phyloP scores from a whole-genome alignment of 2,797 vertebrate species.

The Halcyon chelicuti region DNA sequence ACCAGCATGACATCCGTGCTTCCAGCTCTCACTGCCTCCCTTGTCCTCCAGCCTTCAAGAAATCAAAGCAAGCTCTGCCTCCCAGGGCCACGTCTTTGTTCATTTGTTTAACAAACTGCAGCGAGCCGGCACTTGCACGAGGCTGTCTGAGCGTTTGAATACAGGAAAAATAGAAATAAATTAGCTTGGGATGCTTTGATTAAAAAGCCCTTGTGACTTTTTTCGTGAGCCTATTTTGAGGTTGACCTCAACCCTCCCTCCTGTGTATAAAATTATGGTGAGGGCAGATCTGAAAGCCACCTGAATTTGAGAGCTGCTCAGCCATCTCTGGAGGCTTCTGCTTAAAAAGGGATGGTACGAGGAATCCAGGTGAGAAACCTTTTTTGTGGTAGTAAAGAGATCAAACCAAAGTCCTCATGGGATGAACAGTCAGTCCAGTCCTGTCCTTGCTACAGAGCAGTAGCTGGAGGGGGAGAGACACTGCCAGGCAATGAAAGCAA shows the following conservation, averaged over 20 bases:
- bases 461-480: neutral
- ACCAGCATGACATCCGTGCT: neutral
- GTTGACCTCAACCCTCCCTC: neutral
- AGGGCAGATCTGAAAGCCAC: neutral
- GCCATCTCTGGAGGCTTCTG: neutral
- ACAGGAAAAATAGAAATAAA: neutral
- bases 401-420: neutral
- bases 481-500: neutral
- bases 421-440: neutral
- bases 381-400: neutral
- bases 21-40: neutral
- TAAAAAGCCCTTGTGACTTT: neutral
- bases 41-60: neutral
- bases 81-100: neutral
- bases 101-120: neutral
- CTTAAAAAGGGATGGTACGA: neutral
- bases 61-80: neutral
- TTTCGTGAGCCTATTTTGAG: neutral
- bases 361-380: neutral
- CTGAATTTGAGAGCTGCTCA: neutral
- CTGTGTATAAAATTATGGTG: fast-evolving
- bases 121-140: neutral
- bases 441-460: neutral
- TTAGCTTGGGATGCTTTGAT: neutral
- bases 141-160: fast-evolving